phyloP scores from a whole-genome alignment of 2,113 vertebrate species.

The Stigmatopora argus region DNA sequence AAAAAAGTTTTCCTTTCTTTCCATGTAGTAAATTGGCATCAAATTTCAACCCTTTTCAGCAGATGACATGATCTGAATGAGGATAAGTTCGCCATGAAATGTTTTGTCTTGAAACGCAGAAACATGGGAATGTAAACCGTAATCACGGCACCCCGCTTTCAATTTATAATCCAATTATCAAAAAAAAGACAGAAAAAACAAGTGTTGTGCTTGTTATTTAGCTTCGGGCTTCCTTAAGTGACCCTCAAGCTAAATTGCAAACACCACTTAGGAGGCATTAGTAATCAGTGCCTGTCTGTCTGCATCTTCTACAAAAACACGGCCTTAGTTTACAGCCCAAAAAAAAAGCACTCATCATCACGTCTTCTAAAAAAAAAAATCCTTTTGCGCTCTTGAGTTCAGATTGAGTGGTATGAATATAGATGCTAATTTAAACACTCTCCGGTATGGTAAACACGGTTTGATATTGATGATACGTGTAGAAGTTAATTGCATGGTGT shows the following conservation, averaged over 20 bases:
- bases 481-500: neutral
- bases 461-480: neutral
- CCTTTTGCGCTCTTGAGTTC: neutral
- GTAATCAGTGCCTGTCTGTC: neutral
- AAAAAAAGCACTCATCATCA: neutral
- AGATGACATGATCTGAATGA: neutral
- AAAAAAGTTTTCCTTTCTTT: neutral
- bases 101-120: neutral
- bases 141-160: conserved; percentile 11
- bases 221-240: neutral
- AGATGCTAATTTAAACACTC: neutral
- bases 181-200: conserved; percentile 18
- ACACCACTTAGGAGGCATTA: neutral
- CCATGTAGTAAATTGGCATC: neutral
- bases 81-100: neutral
- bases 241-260: conserved; percentile 21
- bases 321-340: neutral
- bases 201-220: conserved; percentile 21
- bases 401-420: neutral
- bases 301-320: neutral
- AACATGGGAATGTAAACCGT: conserved; percentile 5
- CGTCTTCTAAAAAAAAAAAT: neutral
- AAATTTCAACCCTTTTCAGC: neutral
- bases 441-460: neutral
- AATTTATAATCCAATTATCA: conserved; percentile 21